Percentiles rank a stretch among this genome's conserved stretches.
These are phyloP conservation scores for Hyaena hyaena DNA, from an alignment of 2,113 vertebrate species.

Conservation along the genomic window DNA sequence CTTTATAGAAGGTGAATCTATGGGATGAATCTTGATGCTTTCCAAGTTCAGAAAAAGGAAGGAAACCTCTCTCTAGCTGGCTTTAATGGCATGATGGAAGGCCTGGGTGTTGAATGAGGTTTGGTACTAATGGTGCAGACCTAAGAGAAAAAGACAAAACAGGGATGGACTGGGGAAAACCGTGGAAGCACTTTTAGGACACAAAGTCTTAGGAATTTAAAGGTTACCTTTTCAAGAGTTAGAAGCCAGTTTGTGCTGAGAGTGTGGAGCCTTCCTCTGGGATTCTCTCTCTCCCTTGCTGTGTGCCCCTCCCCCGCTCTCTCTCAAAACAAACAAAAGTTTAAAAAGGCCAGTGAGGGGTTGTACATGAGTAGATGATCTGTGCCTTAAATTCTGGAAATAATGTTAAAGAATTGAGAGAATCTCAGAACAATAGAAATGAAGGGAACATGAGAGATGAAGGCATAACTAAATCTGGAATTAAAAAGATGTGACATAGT, in stretches of 20 bases:
- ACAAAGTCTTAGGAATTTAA: not conserved
- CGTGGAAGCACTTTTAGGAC: not conserved
- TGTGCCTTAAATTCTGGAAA: not conserved
- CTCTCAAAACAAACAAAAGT: too few relatives aligned
- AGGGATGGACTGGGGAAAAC: not conserved
- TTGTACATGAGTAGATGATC: not conserved
- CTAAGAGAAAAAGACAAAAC: not conserved
- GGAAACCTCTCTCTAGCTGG: not conserved
- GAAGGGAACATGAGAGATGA: not conserved
- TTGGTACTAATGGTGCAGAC: not conserved
- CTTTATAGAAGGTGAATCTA: not conserved
- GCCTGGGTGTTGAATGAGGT: not conserved
- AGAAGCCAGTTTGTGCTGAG: not conserved
- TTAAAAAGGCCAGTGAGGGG: not conserved
- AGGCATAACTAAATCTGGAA: not conserved
- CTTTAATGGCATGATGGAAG: not conserved
- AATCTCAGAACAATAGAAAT: not conserved
- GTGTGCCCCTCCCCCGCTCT: too few relatives aligned
- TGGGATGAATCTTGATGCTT: not conserved
- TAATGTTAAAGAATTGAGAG: not conserved
- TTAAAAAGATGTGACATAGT: not conserved
- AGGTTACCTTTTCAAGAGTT: not conserved
- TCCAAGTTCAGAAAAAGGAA: not conserved
- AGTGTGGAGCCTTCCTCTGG: too few relatives aligned
- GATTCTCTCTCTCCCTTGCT: too few relatives aligned